Evolutionary conservation across 2,113 vertebrate genomes (phyloP), one percentile per base, ranked within the genome.

Genomic region (Ciconia boyciana): DNA sequence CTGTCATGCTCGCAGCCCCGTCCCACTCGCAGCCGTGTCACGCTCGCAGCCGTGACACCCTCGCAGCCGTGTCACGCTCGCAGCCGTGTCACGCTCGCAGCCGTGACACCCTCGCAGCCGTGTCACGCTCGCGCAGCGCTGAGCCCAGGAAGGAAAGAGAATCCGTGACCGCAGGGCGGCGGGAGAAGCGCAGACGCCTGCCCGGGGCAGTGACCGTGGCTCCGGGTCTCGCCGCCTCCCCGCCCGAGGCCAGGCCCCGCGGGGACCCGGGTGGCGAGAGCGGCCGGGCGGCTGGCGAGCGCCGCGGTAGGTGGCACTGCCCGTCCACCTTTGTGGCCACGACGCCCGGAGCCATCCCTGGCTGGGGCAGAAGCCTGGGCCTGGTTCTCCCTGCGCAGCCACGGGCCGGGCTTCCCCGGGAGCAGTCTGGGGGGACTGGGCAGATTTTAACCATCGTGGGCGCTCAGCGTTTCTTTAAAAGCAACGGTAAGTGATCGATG

Each of bases 61-160:
- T 49, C 28, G 10, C 28, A 54, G 52, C 52, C 3, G 7, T 10
- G 52, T 2, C 28, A 31, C 10, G 2, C 28, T 57, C 6, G 6
- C 43, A 15, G 43, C 19, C 2, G 0, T 7, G 44, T 1, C 44
- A 31, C 4, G 0, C 7, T 46, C 7, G 3, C 18, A 16, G 21
- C 13, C 1, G 0, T n/a, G 72, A 2, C 43, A 36, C 8, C 0
- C 13, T n/a, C 16, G 3, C 22, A 44, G 9, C 10, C 2, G 0
- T 11, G 54, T 2, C 34, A 22, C 46, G 1, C n/a, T 25, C 25
- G 4, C 41, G 10, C 29, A 4, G 13, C 2, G 2, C 49, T 80
- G 7, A 44, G n/a, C 22, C 41, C 4, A 2, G 43, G n/a, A 14
- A 29, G 41, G 43, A 10, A 34, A 41, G 19, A 3, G 32, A 32